Percentiles rank a stretch among this genome's conserved stretches.
Evolutionary conservation across 2,113 vertebrate genomes (phyloP).

Genomic region (Stigmatopora argus): DNA sequence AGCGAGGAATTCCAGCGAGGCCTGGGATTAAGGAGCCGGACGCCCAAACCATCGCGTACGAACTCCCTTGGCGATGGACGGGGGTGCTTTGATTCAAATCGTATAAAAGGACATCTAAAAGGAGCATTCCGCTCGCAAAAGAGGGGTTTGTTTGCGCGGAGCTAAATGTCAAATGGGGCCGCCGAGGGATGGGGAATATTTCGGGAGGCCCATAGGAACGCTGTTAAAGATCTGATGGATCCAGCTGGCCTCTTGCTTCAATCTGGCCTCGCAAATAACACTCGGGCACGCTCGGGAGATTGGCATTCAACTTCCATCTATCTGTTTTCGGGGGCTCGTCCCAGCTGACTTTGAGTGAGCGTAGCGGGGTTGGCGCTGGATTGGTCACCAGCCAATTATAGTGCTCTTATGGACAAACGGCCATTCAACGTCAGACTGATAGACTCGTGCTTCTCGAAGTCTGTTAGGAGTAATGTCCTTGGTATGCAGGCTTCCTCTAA

Average conservation of each 20-base stretch:
- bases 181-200: conserved; percentile 31
- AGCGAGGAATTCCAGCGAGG: conserved; percentile 66
- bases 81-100: neutral
- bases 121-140: neutral
- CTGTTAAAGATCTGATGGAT: conserved; percentile 39
- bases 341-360: neutral
- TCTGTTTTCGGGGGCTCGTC: neutral
- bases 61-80: neutral
- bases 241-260: conserved; percentile 34
- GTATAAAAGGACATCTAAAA: neutral
- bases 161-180: conserved; percentile 14
- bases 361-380: neutral
- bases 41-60: neutral
- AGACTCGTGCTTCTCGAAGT: no score
- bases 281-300: conserved; percentile 23
- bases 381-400: neutral
- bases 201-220: conserved; percentile 34
- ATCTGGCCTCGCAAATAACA: conserved; percentile 28
- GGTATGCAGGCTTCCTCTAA: no score
- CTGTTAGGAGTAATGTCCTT: no score
- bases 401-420: neutral
- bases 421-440: neutral
- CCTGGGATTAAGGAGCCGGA: conserved; percentile 55
- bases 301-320: neutral
- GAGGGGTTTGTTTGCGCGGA: neutral